Base-by-base conservation (phyloP, 2,797 vertebrate species). In the Silurus lanzhouensis region DNA sequence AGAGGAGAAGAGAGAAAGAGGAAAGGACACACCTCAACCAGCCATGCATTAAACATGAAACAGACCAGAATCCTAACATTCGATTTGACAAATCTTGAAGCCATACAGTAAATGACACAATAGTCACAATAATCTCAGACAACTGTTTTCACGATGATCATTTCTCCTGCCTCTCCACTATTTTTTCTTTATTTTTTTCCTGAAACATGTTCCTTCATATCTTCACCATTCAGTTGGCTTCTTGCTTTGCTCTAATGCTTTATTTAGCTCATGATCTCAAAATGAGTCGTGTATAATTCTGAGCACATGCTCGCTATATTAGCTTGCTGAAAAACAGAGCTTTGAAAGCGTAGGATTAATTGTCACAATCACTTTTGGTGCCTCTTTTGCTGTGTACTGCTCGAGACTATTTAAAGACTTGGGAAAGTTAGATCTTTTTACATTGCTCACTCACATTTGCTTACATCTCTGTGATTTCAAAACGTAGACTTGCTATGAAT, bases 31-130 rank as follows among this genome's bases (percentile, higher is more conserved):
- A 75, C 58, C 57, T 63, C 57, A 72, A 79, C 89, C 85, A 83
- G 86, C 64, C 83, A 71, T 86, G 87, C 90, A 89, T 88, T 89
- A 90, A 92, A 89, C 91, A 89, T 88, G 87, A 90, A 89, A 90
- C 86, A 90, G 82, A 84, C 89, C 84, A 86, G 67, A 81, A 66
- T 87, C 86, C 88, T 52, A 88, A 87, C 88, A 90, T 91, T 90
- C 92, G 81, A 85, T 90, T 84, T 89, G 87, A 87, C 83, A 90
- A 89, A 89, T 88, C 70, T 86, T 61, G 77, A 83, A 83, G 87
- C 90, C 87, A 63, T 19, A 64, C 15, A 0, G 61, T 48, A 64
- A 80, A 75, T 57, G n/a, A 55, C 2, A 3, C 38, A 27, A 17
- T 75, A 17, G 38, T 38, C 3, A 2, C 22, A 57, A 57, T 77